Conservation (phyloP, 2,797 vertebrate genomes). For the Tenualosa thibaudeaui region DNA sequence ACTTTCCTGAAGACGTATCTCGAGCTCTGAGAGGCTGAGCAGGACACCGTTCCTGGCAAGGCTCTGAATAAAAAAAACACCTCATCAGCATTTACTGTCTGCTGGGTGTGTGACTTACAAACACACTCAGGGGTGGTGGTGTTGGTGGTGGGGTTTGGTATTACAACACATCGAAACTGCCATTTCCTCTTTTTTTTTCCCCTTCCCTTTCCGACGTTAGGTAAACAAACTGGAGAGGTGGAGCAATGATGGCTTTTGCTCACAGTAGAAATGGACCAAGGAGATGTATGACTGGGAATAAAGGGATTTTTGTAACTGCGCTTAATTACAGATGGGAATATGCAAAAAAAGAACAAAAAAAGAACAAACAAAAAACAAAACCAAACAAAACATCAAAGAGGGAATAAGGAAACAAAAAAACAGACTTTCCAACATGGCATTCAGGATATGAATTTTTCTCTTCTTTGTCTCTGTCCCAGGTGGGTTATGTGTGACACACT, state of each 20-base stretch:
- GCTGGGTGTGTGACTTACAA: neutral
- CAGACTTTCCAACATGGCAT: neutral
- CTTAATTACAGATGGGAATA: neutral
- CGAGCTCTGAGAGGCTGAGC: neutral
- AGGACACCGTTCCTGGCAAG: neutral
- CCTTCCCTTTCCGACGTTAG: constrained; percentile 8
- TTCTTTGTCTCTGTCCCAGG: neutral
- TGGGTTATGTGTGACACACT: neutral
- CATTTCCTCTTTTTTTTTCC: constrained; percentile 13
- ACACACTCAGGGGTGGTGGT: neutral
- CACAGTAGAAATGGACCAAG: neutral
- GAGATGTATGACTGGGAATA: neutral
- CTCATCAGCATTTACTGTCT: neutral
- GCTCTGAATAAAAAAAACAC: neutral
- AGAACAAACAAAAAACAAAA: too few species aligned
- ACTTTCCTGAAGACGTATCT: neutral
- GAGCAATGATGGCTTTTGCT: neutral
- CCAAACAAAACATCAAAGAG: neutral
- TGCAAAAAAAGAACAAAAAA: neutral
- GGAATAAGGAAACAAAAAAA: too few species aligned
- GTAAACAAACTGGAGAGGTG: constrained; percentile 1
- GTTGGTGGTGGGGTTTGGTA: neutral
- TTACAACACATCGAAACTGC: constrained; percentile 15
- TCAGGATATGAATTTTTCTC: neutral
- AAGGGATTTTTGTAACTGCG: neutral